Percentiles rank a stretch among this genome's conserved stretches.
These are phyloP conservation scores for Xerus rutilus DNA, from an alignment of 2,797 vertebrate species.

Conservation along the genomic window DNA sequence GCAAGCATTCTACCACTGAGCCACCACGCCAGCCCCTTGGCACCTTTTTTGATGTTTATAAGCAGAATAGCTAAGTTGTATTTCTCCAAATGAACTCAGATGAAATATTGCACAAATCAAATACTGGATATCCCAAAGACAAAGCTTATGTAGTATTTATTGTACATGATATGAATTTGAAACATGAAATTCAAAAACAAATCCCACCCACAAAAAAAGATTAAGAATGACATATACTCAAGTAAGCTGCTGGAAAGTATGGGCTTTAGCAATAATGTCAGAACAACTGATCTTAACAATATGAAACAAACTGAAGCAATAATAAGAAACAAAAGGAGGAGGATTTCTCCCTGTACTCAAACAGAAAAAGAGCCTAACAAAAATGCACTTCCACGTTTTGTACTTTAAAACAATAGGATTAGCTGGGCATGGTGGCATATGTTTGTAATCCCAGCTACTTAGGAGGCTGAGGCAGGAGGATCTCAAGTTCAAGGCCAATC, in stretches of 20 bases:
- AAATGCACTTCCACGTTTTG: not conserved
- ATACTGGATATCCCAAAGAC: constrained; percentile 62
- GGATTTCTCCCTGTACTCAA: not conserved
- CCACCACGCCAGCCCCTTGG: too few species aligned
- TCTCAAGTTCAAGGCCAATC: too few species aligned
- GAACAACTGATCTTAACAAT: too few species aligned
- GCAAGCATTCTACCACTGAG: too few species aligned
- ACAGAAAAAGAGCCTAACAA: not conserved
- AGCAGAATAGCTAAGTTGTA: not conserved
- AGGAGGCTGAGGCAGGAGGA: too few species aligned
- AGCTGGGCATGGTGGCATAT: too few species aligned
- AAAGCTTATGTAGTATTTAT: constrained; percentile 67
- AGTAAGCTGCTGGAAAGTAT: too few species aligned
- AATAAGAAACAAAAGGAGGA: not conserved
- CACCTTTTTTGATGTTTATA: constrained; percentile 60
- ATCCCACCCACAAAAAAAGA: not conserved
- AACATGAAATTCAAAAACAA: constrained; percentile 78
- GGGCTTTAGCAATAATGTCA: too few species aligned
- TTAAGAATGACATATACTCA: too few species aligned
- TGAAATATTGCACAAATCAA: constrained; percentile 75
- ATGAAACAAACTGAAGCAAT: not conserved
- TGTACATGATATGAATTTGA: constrained; percentile 75
- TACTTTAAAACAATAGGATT: not conserved
- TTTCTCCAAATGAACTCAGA: constrained; percentile 40
- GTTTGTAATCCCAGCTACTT: too few species aligned